Conservation (phyloP, 2,888 invertebrate genomes). For the Macrosiphum euphorbiae region DNA sequence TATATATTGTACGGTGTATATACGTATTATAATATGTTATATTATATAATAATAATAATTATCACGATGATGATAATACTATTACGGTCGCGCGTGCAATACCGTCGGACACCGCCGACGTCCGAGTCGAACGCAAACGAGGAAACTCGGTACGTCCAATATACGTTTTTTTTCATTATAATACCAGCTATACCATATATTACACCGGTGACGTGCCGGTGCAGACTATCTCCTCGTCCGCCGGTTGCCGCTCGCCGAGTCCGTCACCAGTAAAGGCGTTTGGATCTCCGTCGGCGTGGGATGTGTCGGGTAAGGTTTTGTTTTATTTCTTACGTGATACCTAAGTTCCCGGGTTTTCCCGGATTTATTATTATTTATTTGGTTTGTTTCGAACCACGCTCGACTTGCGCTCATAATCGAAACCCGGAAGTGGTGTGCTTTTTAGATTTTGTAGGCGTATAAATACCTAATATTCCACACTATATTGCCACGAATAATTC, state of each 20-base stretch:
- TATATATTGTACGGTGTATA: neutral
- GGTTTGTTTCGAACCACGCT: neutral
- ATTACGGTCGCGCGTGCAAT: constrained; percentile 38
- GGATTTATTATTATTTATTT: neutral
- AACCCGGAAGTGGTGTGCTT: neutral
- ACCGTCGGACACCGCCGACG: constrained; percentile 41
- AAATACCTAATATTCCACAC: neutral
- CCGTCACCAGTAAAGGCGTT: neutral
- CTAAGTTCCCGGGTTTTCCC: neutral
- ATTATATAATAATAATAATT: constrained; percentile 3
- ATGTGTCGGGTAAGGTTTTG: neutral
- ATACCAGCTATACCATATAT: neutral
- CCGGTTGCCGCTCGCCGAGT: neutral
- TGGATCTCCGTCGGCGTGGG: neutral
- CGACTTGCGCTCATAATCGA: neutral
- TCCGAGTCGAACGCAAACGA: constrained; percentile 13
- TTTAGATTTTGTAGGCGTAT: neutral
- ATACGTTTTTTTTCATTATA: neutral
- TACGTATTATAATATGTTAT: neutral
- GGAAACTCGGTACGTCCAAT: constrained; percentile 19
- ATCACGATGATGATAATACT: constrained; percentile 7
- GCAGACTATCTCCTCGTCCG: neutral
- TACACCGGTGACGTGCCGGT: neutral
- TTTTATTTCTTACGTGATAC: neutral
- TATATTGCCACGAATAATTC: neutral